Evolutionary conservation across 2,113 vertebrate species (phyloP), one percentile per base, ranked within the genome.

Genomic region (Pitta sordida): DNA sequence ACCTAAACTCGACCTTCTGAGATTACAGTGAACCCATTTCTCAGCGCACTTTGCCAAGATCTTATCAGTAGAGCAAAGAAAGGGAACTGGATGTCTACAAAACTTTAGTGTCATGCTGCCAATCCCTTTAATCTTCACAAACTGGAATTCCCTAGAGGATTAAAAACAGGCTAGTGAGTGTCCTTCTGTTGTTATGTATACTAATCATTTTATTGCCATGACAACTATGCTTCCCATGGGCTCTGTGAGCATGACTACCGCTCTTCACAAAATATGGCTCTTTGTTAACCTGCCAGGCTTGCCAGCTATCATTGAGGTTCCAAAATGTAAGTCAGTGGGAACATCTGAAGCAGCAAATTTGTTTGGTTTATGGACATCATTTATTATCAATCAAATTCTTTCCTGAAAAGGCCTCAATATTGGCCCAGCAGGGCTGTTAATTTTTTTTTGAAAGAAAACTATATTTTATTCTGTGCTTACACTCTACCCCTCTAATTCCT

Each of bases 301-400:
- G 0, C 65, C 7, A 41, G n/a, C 73, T 82, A 22, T 73, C 51
- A 67, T 86, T 34, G 73, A 80, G 83, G 62, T 73, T 94, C 70
- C 90, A 91, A n/a, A 94, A 91, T 71, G 88, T 75, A 91, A 92
- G 94, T 83, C 91, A 89, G 67, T 74, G 46, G 78, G 77, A 95
- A 77, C 52, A 85, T 69, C 30, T 68, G 51, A 96, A 83, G n/a
- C 7, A 68, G 51, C 29, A 89, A 88, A 94, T 85, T 85, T 32
- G 30, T 78, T 79, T 7, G 10, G 22, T 71, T 95, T 90, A 75
- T 60, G 74, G 67, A 75, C 71, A 81, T 60, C 1, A 80, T 71
- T 90, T 87, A 75, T 69, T 94, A 86, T 44, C 78, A 91, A 36
- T 62, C 12, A 23, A 4, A 5, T 78, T 87, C 19, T 20, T 94